Evolutionary conservation across 1,140 invertebrate genomes (phyloP).

Genomic region (Melitaea cinxia): DNA sequence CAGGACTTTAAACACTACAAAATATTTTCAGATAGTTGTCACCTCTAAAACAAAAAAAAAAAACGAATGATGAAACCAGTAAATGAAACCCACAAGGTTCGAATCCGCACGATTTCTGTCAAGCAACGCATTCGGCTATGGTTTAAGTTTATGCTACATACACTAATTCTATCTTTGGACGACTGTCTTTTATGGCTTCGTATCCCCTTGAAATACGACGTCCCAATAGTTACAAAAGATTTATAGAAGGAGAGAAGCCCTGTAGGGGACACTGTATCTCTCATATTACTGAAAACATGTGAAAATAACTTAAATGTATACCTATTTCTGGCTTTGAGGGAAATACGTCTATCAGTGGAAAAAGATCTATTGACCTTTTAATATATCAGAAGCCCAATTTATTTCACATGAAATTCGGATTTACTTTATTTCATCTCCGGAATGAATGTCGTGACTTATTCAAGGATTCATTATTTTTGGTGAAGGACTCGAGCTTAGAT

Average conservation of each 20-base stretch:
- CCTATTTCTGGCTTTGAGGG: neutral
- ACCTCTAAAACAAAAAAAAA: neutral
- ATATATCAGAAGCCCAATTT: too few species aligned
- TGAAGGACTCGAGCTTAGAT: too few species aligned
- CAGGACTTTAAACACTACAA: too few species aligned
- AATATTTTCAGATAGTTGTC: neutral
- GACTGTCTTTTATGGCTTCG: constrained; percentile 56
- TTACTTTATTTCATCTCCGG: too few species aligned
- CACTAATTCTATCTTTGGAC: constrained; percentile 50
- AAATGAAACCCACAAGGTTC: constrained; percentile 6
- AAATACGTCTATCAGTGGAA: neutral
- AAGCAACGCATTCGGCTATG: constrained; percentile 37
- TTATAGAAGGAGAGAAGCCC: constrained; percentile 46
- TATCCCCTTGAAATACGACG: constrained; percentile 44
- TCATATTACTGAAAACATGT: constrained; percentile 17
- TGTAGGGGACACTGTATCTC: constrained; percentile 31
- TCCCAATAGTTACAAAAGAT: constrained; percentile 46
- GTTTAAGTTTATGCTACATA: constrained; percentile 52
- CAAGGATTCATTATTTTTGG: too few species aligned
- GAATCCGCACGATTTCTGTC: constrained; percentile 15
- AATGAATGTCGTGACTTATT: too few species aligned
- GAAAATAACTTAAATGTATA: neutral
- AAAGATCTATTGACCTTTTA: too few species aligned
- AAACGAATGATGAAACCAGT: neutral
- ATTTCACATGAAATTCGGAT: too few species aligned